Percentiles rank a stretch among this genome's conserved stretches.
Conservation (phyloP, 2,113 vertebrate genomes). For the Neopipo cinnamomea region DNA sequence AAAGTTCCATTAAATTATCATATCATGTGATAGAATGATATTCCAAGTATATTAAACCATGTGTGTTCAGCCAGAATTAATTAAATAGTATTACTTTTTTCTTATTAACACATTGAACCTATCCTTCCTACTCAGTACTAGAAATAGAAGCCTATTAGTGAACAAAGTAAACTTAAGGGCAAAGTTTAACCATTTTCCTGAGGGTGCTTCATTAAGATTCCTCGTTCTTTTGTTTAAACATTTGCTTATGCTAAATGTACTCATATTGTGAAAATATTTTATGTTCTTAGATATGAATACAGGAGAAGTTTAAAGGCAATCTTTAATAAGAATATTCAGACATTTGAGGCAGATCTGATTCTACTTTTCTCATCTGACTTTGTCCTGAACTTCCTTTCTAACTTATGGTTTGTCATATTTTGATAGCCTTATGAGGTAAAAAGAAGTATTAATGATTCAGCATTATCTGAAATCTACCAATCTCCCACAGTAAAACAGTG, state of each 20-base stretch:
- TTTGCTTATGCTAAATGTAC: slow-evolving; percentile 80
- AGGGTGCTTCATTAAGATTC: slow-evolving; percentile 80
- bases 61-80: slow-evolving; percentile 87
- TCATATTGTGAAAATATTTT: slow-evolving; percentile 83
- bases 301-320: slow-evolving; percentile 67
- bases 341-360: slow-evolving; percentile 23
- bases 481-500: background rate
- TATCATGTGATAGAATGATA: slow-evolving; percentile 87
- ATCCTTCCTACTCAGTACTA: slow-evolving; percentile 76
- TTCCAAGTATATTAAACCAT: slow-evolving; percentile 86
- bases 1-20: slow-evolving; percentile 88
- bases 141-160: slow-evolving; percentile 83
- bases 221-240: slow-evolving; percentile 83
- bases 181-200: slow-evolving; percentile 82
- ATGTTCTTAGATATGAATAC: slow-evolving; percentile 76
- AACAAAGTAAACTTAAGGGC: slow-evolving; percentile 81
- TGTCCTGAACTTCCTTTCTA: slow-evolving; percentile 3
- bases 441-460: background rate
- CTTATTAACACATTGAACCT: slow-evolving; percentile 85
- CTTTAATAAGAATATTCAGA: slow-evolving; percentile 63
- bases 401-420: background rate
- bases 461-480: background rate
- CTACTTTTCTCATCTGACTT: background rate
- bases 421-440: background rate
- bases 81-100: slow-evolving; percentile 89